Conservation (phyloP, 1,140 invertebrate species). For the Orchesella cincta region DNA sequence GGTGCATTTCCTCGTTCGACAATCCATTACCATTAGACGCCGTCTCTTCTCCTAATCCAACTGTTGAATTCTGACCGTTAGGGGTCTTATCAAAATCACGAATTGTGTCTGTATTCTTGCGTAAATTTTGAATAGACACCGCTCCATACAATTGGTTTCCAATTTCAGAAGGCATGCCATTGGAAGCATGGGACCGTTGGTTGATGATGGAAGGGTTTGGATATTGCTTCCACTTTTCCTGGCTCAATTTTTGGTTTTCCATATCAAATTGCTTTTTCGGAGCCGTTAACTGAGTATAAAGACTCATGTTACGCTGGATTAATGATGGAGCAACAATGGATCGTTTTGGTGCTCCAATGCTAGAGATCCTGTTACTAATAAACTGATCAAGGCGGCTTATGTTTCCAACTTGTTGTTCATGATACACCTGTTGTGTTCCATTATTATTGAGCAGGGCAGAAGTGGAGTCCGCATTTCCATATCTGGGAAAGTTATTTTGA, state of each 20-base stretch:
- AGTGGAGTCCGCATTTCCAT: no score
- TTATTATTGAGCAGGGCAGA: no score
- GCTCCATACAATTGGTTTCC: neutral
- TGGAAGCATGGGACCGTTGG: neutral
- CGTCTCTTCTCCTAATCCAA: neutral
- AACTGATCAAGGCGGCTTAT: conserved; percentile 8
- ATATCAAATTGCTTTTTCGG: neutral
- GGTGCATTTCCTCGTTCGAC: no score
- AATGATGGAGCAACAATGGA: neutral
- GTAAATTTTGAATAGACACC: neutral
- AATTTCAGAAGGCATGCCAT: neutral
- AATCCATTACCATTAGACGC: neutral
- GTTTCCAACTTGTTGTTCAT: neutral
- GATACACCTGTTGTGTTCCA: no score
- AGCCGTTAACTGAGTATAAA: neutral
- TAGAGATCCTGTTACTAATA: neutral
- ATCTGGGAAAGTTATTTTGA: no score
- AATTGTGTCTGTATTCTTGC: neutral
- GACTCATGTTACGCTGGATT: neutral
- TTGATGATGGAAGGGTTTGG: conserved; percentile 7
- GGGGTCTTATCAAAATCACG: neutral
- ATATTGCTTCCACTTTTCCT: neutral
- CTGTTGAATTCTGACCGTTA: neutral
- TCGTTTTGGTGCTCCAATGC: neutral
- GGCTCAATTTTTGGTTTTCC: neutral